These are phyloP conservation scores for Takifugu bimaculatus DNA, from an alignment of 2,113 vertebrate genomes.

Conservation along the genomic window DNA sequence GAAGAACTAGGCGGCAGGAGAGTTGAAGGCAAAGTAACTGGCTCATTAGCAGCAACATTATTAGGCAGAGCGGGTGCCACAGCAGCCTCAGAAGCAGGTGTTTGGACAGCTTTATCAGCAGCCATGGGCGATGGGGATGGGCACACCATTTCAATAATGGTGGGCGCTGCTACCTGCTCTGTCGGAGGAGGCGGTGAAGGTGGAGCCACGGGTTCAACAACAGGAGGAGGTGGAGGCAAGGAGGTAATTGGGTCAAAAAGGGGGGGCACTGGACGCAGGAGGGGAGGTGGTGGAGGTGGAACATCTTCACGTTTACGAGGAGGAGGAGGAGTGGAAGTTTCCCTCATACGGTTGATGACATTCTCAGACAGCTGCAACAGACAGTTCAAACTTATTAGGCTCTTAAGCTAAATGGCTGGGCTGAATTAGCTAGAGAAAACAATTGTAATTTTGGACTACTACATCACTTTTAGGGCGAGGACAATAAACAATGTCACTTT, in stretches of 20 bases:
- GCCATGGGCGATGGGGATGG: constrained; percentile 31
- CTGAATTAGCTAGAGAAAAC: too few relatives aligned
- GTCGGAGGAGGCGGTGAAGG: constrained; percentile 31
- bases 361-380: constrained; percentile 86
- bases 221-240: constrained; percentile 43
- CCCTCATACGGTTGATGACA: constrained; percentile 93
- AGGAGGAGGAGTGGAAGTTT: constrained; percentile 67
- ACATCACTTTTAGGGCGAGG: too few relatives aligned
- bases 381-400: background rate
- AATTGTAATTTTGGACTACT: too few relatives aligned
- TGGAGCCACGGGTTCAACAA: constrained; percentile 39
- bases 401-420: background rate
- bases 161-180: constrained; percentile 65
- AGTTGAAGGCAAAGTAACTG: constrained; percentile 22
- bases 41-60: constrained; percentile 33
- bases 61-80: constrained; percentile 27
- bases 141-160: constrained; percentile 42
- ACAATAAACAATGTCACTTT: background rate
- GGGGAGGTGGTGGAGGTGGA: constrained; percentile 16
- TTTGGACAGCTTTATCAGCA: constrained; percentile 22
- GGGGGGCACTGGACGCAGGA: constrained; percentile 46
- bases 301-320: constrained; percentile 26
- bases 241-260: constrained; percentile 53
- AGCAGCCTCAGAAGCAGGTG: constrained; percentile 50
- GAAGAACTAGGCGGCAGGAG: constrained; percentile 23